Percentiles rank a stretch among this genome's conserved stretches.
Evolutionary conservation across 37 sponge, comb jelly and placozoan genomes (phyloP).

Genomic region (Ephydatia muelleri): DNA sequence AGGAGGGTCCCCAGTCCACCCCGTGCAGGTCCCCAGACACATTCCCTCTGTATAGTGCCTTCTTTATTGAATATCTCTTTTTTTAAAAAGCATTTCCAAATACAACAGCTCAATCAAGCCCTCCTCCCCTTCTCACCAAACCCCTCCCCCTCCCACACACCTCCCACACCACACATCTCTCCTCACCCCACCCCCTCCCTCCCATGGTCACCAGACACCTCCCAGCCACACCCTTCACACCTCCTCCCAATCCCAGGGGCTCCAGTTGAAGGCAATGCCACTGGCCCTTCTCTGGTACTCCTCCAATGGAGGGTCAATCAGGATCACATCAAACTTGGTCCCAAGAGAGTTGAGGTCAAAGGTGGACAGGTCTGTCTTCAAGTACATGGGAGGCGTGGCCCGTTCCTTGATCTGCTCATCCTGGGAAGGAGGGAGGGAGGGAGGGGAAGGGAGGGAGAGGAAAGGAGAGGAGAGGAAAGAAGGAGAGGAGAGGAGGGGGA

Average conservation of each 20-base stretch:
- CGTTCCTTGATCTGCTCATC: slow-evolving; percentile 62
- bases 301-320: slow-evolving; percentile 90
- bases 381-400: slow-evolving; percentile 70
- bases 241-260: slow-evolving; percentile 92
- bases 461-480: background rate
- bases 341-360: slow-evolving; percentile 66
- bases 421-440: too few species aligned
- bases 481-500: background rate
- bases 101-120: background rate
- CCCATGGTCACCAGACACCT: background rate
- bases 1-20: too few species aligned
- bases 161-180: slow-evolving; percentile 79
- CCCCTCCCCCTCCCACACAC: slow-evolving; percentile 27
- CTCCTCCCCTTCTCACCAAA: background rate
- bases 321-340: slow-evolving; percentile 90
- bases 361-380: slow-evolving; percentile 63
- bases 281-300: slow-evolving; percentile 87
- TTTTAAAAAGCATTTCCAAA: background rate
- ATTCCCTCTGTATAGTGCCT: background rate
- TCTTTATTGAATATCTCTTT: background rate
- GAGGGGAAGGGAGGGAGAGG: background rate
- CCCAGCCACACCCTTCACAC: slow-evolving; percentile 20
- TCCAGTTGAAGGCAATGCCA: slow-evolving; percentile 69
- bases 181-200: background rate
- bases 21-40: background rate